Base-by-base conservation (phyloP, 2,888 invertebrate genomes). In the Mycalesis mineus region DNA sequence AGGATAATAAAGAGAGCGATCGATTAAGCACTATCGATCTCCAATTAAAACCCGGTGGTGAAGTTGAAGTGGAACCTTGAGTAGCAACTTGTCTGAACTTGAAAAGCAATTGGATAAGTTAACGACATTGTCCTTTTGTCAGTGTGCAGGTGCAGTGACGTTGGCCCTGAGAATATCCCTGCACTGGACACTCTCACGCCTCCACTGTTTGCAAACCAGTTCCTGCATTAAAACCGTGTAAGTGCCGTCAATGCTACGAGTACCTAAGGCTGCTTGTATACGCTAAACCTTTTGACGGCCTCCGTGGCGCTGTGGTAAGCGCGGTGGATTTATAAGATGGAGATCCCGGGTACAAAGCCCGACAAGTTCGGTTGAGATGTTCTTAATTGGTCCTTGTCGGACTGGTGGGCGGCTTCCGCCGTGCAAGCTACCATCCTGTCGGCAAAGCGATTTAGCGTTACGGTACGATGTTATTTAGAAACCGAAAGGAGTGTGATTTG, bases 101-200 rank as follows among this genome's bases (percentile, higher is more conserved):
- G 84, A 77, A 79, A 77, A 77, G 75, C 80, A 80, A 78, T 80
- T 78, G 78, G 78, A 80, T 78, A 78, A 78, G 73, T 75, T 78
- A 80, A 79, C 70, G 74, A 77, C 74, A 75, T 80, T 79, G 80
- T 83, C 82, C 76, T 83, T 82, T 84, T 83, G 73, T 70, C 57
- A 65, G 67, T 68, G 68, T 77, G 82, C 87, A 88, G 88, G 88
- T 88, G 69, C 65, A 70, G 68, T 84, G 87, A 86, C 84, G 84
- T 84, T 82, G 63, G 64, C 85, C 84, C 80, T 88, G 88, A 84
- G 86, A 86, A 83, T 79, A 78, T 76, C 73, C 81, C 77, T 69
- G 73, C 74, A 76, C 73, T 78, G 70, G 80, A 82, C 80, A 83
- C 83, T 88, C 88, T 86, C 88, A 88, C 88, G 88, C 87, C 88